These are phyloP conservation scores for Mellilla xanthometata DNA, from an alignment of 2,888 invertebrate genomes.

Conservation along the genomic window DNA sequence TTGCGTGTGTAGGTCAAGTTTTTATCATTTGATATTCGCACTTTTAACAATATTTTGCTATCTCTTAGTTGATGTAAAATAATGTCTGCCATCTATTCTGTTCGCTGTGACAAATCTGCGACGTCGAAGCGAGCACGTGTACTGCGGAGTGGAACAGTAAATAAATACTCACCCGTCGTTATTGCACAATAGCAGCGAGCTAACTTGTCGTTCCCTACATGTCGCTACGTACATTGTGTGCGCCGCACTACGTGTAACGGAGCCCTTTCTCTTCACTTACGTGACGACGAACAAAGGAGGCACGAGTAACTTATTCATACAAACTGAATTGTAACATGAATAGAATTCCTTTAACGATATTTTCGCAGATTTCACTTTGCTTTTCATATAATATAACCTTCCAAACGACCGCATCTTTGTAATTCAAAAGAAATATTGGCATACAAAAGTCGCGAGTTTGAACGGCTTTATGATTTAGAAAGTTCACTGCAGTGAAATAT, in stretches of 20 bases:
- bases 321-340: no score
- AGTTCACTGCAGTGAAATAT: slow-evolving; percentile 7
- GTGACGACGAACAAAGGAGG: slow-evolving; percentile 2
- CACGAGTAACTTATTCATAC: not conserved
- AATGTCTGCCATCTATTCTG: no score
- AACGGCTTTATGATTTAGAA: slow-evolving; percentile 2
- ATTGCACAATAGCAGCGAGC: not conserved
- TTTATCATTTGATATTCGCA: no score
- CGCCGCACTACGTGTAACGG: not conserved
- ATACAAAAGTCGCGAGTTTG: slow-evolving; percentile 4
- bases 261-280: slow-evolving; percentile 3
- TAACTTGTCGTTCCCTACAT: not conserved
- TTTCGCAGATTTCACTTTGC: not conserved
- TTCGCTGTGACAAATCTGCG: no score
- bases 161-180: slow-evolving; percentile 4
- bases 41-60: no score
- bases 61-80: no score
- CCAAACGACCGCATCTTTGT: no score
- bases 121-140: not conserved
- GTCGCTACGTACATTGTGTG: not conserved
- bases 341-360: not conserved
- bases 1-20: no score
- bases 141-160: slow-evolving; percentile 7
- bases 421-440: slow-evolving; percentile 3
- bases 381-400: not conserved